phyloP scores from a whole-genome alignment of 37 sponge, comb jelly and placozoan genomes.

The Cladorhizidae sp. region DNA sequence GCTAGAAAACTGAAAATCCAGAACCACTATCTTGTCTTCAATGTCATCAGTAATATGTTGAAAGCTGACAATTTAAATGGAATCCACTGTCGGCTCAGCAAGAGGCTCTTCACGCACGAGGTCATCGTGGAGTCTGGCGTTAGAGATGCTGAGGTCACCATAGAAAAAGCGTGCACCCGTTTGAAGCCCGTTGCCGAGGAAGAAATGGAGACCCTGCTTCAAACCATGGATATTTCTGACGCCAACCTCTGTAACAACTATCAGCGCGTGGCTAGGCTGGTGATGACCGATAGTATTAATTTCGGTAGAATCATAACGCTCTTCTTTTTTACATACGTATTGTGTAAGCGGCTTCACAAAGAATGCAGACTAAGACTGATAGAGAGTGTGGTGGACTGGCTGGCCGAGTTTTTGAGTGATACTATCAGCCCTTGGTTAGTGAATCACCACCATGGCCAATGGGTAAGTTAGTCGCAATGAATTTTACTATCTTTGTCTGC shows the following conservation, averaged over 20 bases:
- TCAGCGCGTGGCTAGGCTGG: not conserved
- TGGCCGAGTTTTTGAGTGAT: slow-evolving; percentile 24
- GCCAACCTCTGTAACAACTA: slow-evolving; percentile 1
- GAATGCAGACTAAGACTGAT: not conserved
- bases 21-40: not conserved
- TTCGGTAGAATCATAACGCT: slow-evolving; percentile 51
- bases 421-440: slow-evolving; percentile 22
- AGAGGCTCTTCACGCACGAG: slow-evolving; percentile 1
- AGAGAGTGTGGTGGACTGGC: slow-evolving; percentile 44
- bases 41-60: slow-evolving; percentile 16
- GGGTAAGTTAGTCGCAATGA: slow-evolving; percentile 61
- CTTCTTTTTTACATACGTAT: slow-evolving; percentile 22
- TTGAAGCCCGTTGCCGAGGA: not conserved
- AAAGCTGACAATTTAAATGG: slow-evolving; percentile 23
- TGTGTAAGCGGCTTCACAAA: slow-evolving; percentile 15
- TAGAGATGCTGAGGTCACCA: not conserved
- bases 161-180: not conserved
- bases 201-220: not conserved
- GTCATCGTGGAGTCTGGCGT: not conserved
- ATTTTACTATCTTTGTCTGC: too few relatives aligned
- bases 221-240: slow-evolving; percentile 32
- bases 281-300: slow-evolving; percentile 14
- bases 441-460: slow-evolving; percentile 23
- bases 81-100: not conserved
- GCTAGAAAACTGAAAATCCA: not conserved